Base-by-base conservation (phyloP, 1,140 invertebrate species). In the Akabosia matsudoensis region DNA sequence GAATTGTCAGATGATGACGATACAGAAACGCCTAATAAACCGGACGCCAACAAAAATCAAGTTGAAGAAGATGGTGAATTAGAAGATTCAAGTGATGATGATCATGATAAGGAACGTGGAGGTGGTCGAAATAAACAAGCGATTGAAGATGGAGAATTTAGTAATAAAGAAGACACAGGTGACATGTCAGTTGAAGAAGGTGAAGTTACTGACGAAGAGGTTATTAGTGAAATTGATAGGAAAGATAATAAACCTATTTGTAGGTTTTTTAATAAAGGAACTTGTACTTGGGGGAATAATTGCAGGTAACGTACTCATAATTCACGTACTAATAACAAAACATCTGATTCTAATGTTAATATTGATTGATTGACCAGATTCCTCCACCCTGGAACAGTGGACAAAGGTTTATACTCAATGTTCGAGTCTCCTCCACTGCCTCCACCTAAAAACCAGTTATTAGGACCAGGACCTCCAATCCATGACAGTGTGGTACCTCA, bases 371-470 rank as follows among this genome's bases (percentile, higher is more conserved):
- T n/a, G n/a, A 28, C 22, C 79, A 90, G 94, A 82, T 98, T 98
- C 85, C 85, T 97, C 13, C 96, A 98, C 87, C 96, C 95, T 0
- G 95, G 95, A 2, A 93, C 97, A 26, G 96, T 95, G 14, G 96
- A 98, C 83, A 97, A 97, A 86, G 95, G 96, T 79, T 94, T 95
- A 83, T 96, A 95, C 84, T 95, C 92, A 31, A 96, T 96, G 93
- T 96, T 96, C 84, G 93, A 95, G n/a, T 88, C 92, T 4, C 91
- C 93, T 1, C 89, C 93, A 83, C 88, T 90, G 3, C 87, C 90
- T 33, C 70, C 78, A 64, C 77, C 52, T 54, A 52, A 71, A 1
- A 75, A 81, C 70, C 74, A 74, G 14, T 78, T n/a, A 75, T 82
- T 31, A 78, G 33, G 79, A 78, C 28, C 51, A 77, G 37, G 78